Conservation (phyloP, 1,140 invertebrate genomes). For the Saccostrea cuccullata region DNA sequence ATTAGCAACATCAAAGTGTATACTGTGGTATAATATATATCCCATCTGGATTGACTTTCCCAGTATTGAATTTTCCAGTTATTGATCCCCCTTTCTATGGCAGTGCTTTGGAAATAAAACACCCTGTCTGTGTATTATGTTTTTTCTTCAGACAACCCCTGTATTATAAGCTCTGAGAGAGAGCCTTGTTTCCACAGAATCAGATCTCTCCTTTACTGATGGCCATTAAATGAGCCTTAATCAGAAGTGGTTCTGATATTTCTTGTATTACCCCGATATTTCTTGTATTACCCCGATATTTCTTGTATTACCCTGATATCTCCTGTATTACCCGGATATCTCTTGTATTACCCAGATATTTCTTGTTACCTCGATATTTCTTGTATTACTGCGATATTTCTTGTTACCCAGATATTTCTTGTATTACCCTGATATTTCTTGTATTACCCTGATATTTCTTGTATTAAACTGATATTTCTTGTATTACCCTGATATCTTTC, state of each 20-base stretch:
- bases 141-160: background rate
- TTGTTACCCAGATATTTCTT: background rate
- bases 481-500: too few relatives aligned
- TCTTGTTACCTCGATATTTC: background rate
- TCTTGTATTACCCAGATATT: too few relatives aligned
- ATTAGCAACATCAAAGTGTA: slow-evolving; percentile 23
- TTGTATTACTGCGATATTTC: too few relatives aligned
- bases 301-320: too few relatives aligned
- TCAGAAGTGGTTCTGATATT: background rate
- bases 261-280: background rate
- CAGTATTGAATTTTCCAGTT: slow-evolving; percentile 21
- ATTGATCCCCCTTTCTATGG: slow-evolving; percentile 19
- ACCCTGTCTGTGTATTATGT: background rate
- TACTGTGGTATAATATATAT: slow-evolving; percentile 17
- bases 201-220: background rate
- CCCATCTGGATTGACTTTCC: slow-evolving; percentile 28
- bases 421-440: background rate
- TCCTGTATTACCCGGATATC: too few relatives aligned
- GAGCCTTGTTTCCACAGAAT: background rate
- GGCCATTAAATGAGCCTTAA: background rate
- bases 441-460: too few relatives aligned
- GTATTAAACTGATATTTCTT: too few relatives aligned
- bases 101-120: slow-evolving; percentile 10
- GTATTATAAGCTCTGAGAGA: background rate
- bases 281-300: background rate